Evolutionary conservation across 1,140 invertebrate genomes (phyloP).

Genomic region (Muscidifurax raptorellus): DNA sequence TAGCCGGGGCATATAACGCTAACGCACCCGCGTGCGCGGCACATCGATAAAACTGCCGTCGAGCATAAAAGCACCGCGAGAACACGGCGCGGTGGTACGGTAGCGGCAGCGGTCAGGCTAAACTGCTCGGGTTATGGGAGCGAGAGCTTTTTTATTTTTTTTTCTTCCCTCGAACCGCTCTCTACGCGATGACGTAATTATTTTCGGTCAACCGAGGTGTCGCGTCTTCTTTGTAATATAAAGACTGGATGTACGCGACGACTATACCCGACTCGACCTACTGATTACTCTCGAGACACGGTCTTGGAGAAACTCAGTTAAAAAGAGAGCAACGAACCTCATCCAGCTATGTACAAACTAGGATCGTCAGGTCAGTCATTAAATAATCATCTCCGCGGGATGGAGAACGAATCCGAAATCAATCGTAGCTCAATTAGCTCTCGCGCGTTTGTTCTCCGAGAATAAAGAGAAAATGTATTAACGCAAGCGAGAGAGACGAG

Average conservation of each 20-base stretch:
- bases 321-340: too few relatives aligned
- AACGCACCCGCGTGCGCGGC: constrained; percentile 51
- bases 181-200: not conserved
- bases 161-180: not conserved
- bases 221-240: too few relatives aligned
- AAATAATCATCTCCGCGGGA: not conserved
- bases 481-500: not conserved
- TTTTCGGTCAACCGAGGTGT: not conserved
- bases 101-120: not conserved
- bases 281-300: too few relatives aligned
- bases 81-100: constrained; percentile 16
- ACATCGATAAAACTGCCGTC: constrained; percentile 64
- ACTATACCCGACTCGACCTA: too few relatives aligned
- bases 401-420: not conserved
- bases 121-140: not conserved
- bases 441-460: not conserved
- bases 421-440: constrained; percentile 12
- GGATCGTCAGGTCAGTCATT: too few relatives aligned
- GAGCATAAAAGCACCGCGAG: constrained; percentile 55
- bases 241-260: too few relatives aligned
- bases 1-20: constrained; percentile 65
- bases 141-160: not conserved
- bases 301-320: too few relatives aligned
- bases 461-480: constrained; percentile 12
- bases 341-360: too few relatives aligned